Evolutionary conservation across 2,797 vertebrate genomes (phyloP).

Genomic region (Heliangelus exortis): DNA sequence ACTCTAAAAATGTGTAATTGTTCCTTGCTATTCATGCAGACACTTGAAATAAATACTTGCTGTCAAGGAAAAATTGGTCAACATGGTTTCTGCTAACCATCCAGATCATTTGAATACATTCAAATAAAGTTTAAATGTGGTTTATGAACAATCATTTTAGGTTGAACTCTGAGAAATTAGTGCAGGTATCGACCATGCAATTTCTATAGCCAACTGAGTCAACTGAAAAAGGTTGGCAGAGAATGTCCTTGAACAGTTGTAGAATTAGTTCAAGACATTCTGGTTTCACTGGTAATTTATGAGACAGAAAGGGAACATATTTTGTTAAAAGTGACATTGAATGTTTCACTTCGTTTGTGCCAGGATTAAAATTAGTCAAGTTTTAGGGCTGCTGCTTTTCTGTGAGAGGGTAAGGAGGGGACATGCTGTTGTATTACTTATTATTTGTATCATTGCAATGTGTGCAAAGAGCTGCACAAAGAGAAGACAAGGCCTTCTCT

Average conservation of each 20-base stretch:
- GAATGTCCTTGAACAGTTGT: conserved; percentile 4
- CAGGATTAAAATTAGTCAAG: background rate
- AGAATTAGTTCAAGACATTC: background rate
- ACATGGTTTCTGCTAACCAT: background rate
- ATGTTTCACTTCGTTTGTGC: background rate
- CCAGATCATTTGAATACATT: background rate
- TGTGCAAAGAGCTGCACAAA: background rate
- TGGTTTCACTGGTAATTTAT: background rate
- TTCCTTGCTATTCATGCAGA: background rate
- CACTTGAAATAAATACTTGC: background rate
- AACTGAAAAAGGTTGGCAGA: background rate
- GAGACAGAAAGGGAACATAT: background rate
- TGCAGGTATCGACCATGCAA: background rate
- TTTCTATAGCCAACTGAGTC: background rate
- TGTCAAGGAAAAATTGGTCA: conserved; percentile 1
- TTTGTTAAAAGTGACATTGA: background rate
- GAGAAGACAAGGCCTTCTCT: background rate
- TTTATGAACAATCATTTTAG: background rate
- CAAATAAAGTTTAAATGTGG: background rate
- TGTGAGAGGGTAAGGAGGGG: background rate
- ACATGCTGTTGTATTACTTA: background rate
- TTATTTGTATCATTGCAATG: background rate
- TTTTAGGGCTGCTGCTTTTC: conserved; percentile 12
- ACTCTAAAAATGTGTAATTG: background rate
- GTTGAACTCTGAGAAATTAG: conserved; percentile 14